Conservation (phyloP, 1,140 invertebrate genomes). For the Gonioctena quinquepunctata region DNA sequence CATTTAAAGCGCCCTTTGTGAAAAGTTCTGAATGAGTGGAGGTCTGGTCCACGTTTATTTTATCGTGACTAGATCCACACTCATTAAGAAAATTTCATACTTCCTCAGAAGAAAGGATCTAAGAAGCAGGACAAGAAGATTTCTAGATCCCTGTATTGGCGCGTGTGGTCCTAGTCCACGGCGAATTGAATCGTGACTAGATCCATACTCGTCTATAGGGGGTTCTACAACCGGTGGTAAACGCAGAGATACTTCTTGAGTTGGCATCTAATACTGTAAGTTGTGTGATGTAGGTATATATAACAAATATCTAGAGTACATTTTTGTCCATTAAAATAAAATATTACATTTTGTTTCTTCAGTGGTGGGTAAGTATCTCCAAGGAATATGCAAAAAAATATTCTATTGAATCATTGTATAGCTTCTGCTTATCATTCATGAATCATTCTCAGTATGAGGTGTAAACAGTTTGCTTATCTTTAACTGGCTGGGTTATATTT, state of each 20-base stretch:
- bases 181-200: constrained; percentile 71
- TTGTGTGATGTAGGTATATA: no score
- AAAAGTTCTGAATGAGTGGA: constrained; percentile 65
- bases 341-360: no score
- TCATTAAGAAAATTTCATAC: constrained; percentile 65
- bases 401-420: no score
- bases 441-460: no score
- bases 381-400: no score
- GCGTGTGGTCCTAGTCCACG: constrained; percentile 79
- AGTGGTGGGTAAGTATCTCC: no score
- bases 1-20: constrained; percentile 15
- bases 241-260: neutral
- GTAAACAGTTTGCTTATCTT: no score
- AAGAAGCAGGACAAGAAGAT: neutral
- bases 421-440: no score
- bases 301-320: no score
- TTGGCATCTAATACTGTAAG: no score
- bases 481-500: no score
- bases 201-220: constrained; percentile 82
- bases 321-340: no score
- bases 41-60: constrained; percentile 69
- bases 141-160: constrained; percentile 62
- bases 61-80: constrained; percentile 86
- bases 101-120: neutral
- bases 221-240: constrained; percentile 13